Evolutionary conservation across 2,888 invertebrate genomes (phyloP).

Genomic region (Stictocephala bisonia): DNA sequence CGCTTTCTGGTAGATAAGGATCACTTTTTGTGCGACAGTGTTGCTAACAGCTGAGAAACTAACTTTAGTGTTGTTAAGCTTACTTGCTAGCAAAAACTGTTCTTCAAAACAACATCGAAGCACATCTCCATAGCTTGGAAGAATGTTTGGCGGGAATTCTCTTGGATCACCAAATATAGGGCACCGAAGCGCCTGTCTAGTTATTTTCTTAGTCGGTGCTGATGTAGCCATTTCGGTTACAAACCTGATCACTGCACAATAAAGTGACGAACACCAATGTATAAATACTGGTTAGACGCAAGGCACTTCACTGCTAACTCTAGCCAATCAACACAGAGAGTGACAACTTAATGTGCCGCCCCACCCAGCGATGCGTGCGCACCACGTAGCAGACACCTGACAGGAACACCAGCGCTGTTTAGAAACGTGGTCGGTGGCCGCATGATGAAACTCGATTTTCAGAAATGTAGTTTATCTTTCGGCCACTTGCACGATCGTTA

Average conservation of each 20-base stretch:
- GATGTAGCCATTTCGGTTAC: constrained; percentile 24
- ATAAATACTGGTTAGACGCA: neutral
- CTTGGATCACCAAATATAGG: constrained; percentile 40
- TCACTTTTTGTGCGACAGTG: constrained; percentile 2
- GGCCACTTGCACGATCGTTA: neutral
- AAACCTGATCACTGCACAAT: neutral
- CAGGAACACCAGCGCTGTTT: constrained; percentile 17
- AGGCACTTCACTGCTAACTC: neutral
- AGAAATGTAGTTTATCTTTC: neutral
- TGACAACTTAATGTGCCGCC: neutral
- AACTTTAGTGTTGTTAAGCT: constrained; percentile 26
- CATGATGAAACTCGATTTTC: neutral
- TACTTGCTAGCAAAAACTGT: constrained; percentile 26
- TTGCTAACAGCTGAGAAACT: constrained; percentile 21
- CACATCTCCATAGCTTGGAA: constrained; percentile 40
- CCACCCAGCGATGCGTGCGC: neutral
- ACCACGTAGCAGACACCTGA: neutral
- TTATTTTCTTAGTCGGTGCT: constrained; percentile 23
- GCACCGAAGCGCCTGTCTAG: constrained; percentile 32
- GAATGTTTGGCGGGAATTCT: constrained; percentile 31
- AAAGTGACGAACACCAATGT: neutral
- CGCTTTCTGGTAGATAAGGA: constrained; percentile 34
- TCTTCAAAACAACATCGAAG: constrained; percentile 42
- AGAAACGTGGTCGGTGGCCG: neutral
- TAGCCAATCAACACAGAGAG: neutral